Base-by-base conservation (phyloP, 2,888 invertebrate genomes). In the Hemaris fuciformis region DNA sequence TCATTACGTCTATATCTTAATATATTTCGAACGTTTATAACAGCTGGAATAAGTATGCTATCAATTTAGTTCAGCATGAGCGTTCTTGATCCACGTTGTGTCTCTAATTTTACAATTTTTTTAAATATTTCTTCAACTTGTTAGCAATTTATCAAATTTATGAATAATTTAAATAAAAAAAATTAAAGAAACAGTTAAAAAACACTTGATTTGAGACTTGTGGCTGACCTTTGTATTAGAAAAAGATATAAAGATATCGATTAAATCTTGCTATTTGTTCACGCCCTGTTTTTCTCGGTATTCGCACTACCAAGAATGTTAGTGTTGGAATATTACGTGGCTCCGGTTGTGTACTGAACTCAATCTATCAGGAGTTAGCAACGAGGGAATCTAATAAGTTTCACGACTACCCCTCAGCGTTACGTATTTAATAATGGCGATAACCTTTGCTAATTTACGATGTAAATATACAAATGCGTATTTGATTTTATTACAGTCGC, bases 381-480 rank as follows among this genome's bases (percentile, higher is more conserved):
- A 31, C 31, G 38, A 31, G 15, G 23, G 15, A 31, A 31, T 31
- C 8, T 53, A 18, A 27, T 10, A 53, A 18, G n/a, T 53, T 31
- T 15, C 10, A 27, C 15, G 18, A 31, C 10, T 8, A 31, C 53
- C 31, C 53, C 18, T 31, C 5, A 10, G 7, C 27, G 27, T 31
- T 31, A 31, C 10, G 31, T 15, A 18, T 31, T 31, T 27, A 31
- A 18, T 31, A 18, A 18, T 53, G 18, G 18, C 31, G 77, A 78
- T 76, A 77, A 77, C 75, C 75, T 71, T 68, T 70, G 62, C 62
- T 45, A 68, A 71, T 73, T 69, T 67, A 62, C 42, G 61, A 68
- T 68, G 53, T 61, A 60, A 70, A 69, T 69, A 64, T 46, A 62
- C 53, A 53, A 53, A 64, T 62, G 62, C 65, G 38, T 48, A 66